These are phyloP conservation scores for Danaus chrysippus DNA, from an alignment of 2,888 invertebrate genomes.

Conservation along the genomic window DNA sequence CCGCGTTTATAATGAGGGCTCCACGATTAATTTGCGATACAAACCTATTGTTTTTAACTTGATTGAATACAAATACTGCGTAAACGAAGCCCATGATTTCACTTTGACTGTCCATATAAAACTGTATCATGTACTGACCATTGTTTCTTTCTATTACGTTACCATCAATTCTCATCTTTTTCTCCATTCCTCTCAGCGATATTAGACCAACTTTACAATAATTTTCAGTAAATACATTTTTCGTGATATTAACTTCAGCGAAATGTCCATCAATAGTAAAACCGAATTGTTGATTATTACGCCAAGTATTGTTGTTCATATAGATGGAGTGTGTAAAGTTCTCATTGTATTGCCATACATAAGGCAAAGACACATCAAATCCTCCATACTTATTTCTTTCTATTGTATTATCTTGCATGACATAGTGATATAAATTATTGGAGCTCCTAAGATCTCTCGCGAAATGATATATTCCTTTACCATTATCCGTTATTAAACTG, in stretches of 20 bases:
- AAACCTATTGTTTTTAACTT: conserved; percentile 84
- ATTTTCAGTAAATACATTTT: conserved; percentile 92
- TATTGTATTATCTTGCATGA: conserved; percentile 90
- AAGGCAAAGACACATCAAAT: conserved; percentile 92
- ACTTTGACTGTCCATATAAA: conserved; percentile 93
- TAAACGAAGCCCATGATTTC: conserved; percentile 92
- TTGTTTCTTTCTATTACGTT: conserved; percentile 90
- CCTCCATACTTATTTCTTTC: conserved; percentile 93
- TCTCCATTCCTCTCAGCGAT: conserved; percentile 96
- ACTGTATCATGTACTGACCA: conserved; percentile 91
- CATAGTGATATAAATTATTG: conserved; percentile 98
- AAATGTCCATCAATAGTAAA: conserved; percentile 96
- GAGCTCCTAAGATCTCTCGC: conserved; percentile 96
- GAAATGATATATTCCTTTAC: conserved; percentile 91
- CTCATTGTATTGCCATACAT: conserved; percentile 97
- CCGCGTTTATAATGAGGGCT: conserved; percentile 55
- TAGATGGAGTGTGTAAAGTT: conserved; percentile 95
- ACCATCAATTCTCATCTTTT: conserved; percentile 89
- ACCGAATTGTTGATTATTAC: conserved; percentile 90
- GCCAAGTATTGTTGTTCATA: conserved; percentile 92
- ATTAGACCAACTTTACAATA: conserved; percentile 89
- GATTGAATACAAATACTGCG: conserved; percentile 88
- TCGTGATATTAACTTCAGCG: conserved; percentile 91
- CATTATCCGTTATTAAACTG: conserved; percentile 91
- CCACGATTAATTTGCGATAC: conserved; percentile 55